Evolutionary conservation across 2,888 invertebrate species (phyloP), one percentile per base, ranked within the genome.

Genomic region (Scaptomyza flava): DNA sequence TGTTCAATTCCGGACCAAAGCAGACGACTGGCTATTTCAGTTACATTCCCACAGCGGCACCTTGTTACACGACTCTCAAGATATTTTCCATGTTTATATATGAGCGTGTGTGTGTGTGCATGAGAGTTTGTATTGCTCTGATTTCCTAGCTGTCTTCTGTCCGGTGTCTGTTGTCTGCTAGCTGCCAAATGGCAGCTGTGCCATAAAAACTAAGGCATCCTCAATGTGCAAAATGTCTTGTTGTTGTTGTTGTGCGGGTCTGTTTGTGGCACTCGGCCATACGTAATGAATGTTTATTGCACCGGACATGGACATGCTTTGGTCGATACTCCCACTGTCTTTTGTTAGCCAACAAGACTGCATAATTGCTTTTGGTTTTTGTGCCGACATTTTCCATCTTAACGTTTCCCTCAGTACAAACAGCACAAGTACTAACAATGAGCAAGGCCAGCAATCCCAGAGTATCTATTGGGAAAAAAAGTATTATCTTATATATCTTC

Each of bases 221-320:
- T 60, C 59, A 27, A 45, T 41, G 27, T 45, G 33, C 9, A 41
- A 48, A 53, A 45, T 56, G 59, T 27, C 23, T 54, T 73, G 50
- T 47, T 47, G 48, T 33, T 50, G 36, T 57, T 73, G 57, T 59
- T 81, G 72, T 67, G 80, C 75, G 56, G 56, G 71, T 88, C 84
- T 88, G 88, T 74, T 86, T 88, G 87, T 74, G 84, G 83, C 88
- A 84, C 79, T 75, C 72, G 82, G 64, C 78, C 81, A 80, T 80
- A 71, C 84, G 89, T 84, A 84, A 84, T 84, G 89, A 84, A 84
- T 84, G 84, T 84, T 84, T 84, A 84, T 84, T 84, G 83, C 86
- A 79, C 67, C 68, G 86, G 80, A 88, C 88, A 86, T 87, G 87
- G 75, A 86, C 87, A 88, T 88, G 83, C 86, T 84, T 76, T 85